These are phyloP conservation scores for Tiliacea aurago DNA, from an alignment of 2,888 invertebrate genomes.

Conservation along the genomic window DNA sequence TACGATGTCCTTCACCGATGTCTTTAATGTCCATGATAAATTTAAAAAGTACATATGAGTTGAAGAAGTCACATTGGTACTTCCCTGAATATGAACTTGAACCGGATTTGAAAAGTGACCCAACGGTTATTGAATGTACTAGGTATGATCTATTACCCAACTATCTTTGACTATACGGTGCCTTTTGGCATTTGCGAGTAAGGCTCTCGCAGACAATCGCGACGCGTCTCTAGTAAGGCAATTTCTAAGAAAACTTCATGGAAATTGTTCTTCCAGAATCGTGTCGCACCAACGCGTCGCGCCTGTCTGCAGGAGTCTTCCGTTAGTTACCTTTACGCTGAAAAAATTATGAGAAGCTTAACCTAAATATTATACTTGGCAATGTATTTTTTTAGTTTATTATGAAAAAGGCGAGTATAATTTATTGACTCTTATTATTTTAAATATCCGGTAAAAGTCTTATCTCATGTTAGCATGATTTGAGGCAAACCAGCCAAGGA, in stretches of 20 bases:
- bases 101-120: constrained; percentile 2
- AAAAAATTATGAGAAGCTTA: not conserved
- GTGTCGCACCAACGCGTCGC: too few species aligned
- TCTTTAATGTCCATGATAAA: not conserved
- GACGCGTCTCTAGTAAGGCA: too few species aligned
- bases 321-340: too few species aligned
- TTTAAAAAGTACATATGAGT: not conserved
- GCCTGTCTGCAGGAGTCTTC: too few species aligned
- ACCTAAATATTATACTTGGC: not conserved
- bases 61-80: not conserved
- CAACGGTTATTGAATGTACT: not conserved
- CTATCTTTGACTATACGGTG: too few species aligned
- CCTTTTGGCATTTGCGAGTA: not conserved
- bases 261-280: too few species aligned
- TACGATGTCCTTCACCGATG: not conserved
- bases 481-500: not conserved
- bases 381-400: not conserved
- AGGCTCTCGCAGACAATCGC: too few species aligned
- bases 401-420: not conserved
- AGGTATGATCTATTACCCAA: not conserved
- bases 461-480: not conserved
- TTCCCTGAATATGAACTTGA: not conserved
- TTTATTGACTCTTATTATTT: not conserved
- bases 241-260: too few species aligned
- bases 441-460: not conserved